phyloP scores from a whole-genome alignment of 2,888 invertebrate genomes.

The Sussaba pulchella region DNA sequence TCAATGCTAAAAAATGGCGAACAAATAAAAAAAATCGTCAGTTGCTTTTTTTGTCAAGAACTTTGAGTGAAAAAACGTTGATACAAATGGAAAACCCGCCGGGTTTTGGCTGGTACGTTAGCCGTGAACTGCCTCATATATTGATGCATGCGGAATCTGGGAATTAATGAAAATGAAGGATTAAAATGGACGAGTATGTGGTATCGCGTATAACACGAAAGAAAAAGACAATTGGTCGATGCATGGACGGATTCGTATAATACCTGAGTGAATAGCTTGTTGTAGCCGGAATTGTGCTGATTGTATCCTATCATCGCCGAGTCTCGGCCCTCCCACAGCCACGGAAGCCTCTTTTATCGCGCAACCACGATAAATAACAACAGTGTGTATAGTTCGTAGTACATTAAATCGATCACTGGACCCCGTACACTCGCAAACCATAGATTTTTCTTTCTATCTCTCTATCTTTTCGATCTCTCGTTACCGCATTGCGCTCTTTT shows the following conservation, averaged over 20 bases:
- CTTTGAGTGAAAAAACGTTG: too few species aligned
- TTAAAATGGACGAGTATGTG: neutral
- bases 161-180: neutral
- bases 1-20: too few species aligned
- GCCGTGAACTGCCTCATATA: too few species aligned
- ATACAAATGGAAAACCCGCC: too few species aligned
- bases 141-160: too few species aligned
- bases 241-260: neutral
- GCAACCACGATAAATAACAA: constrained; percentile 48
- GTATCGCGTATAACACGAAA: neutral
- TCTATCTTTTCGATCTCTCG: constrained; percentile 51
- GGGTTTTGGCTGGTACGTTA: too few species aligned
- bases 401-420: constrained; percentile 40
- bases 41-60: too few species aligned
- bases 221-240: neutral
- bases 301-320: constrained; percentile 90
- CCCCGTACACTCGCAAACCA: constrained; percentile 8
- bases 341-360: constrained; percentile 68
- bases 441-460: neutral
- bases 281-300: constrained; percentile 91
- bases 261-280: constrained; percentile 94
- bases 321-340: constrained; percentile 65
- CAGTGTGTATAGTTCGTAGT: constrained; percentile 11
- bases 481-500: constrained; percentile 76
- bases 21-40: too few species aligned